These are phyloP conservation scores for Hypolimnas misippus DNA, from an alignment of 2,888 invertebrate species.

Conservation along the genomic window DNA sequence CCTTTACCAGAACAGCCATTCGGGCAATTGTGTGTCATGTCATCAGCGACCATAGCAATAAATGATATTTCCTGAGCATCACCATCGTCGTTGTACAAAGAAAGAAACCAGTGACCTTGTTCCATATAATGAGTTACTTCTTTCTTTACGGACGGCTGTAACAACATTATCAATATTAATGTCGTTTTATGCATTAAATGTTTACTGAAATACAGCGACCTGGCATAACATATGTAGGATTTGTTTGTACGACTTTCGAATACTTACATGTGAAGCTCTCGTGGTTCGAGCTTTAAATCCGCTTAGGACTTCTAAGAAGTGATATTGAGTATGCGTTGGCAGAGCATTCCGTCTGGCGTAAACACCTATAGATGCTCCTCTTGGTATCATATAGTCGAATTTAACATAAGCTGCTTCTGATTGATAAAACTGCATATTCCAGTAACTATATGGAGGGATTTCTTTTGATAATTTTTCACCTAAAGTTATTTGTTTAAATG, in stretches of 20 bases:
- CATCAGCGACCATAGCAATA: slow-evolving; percentile 92
- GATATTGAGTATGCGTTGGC: slow-evolving; percentile 98
- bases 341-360: slow-evolving; percentile 97
- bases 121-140: slow-evolving; percentile 98
- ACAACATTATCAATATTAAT: slow-evolving; percentile 1
- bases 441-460: slow-evolving; percentile 97
- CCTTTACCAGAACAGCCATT: slow-evolving; percentile 98
- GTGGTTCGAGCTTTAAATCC: slow-evolving; percentile 94
- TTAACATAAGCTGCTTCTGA: slow-evolving; percentile 96
- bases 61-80: slow-evolving; percentile 94
- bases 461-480: slow-evolving; percentile 94
- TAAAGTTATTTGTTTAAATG: slow-evolving; percentile 94
- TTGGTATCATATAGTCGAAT: slow-evolving; percentile 96
- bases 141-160: slow-evolving; percentile 92
- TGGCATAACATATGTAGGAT: slow-evolving; percentile 19
- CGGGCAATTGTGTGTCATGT: slow-evolving; percentile 97
- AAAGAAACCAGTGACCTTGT: slow-evolving; percentile 98
- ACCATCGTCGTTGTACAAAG: slow-evolving; percentile 97
- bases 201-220: background rate
- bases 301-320: slow-evolving; percentile 96
- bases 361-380: slow-evolving; percentile 96
- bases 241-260: slow-evolving; percentile 33
- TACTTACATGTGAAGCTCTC: slow-evolving; percentile 93
- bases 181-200: background rate
- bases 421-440: slow-evolving; percentile 99